phyloP scores from a whole-genome alignment of 2,113 vertebrate species.

The Taurulus bubalis region DNA sequence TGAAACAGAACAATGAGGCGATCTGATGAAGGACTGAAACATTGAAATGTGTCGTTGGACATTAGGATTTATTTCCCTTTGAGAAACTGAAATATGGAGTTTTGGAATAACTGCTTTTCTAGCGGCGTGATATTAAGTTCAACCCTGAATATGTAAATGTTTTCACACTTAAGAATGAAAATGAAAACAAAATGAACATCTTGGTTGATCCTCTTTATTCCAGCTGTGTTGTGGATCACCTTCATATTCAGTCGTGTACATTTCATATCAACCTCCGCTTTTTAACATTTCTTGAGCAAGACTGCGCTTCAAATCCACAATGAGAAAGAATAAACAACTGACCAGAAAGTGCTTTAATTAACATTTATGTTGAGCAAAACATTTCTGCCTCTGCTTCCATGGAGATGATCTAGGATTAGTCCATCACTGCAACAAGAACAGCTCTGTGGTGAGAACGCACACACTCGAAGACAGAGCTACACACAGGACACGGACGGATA shows the following conservation, averaged over 20 bases:
- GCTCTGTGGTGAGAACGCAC: background rate
- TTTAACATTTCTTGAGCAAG: background rate
- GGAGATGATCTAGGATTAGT: background rate
- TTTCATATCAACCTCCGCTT: background rate
- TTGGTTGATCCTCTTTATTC: background rate
- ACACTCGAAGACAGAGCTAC: background rate
- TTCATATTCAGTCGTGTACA: background rate
- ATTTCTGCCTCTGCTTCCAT: too few relatives aligned
- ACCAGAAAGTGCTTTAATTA: too few relatives aligned
- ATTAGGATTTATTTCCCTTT: background rate
- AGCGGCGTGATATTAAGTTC: too few relatives aligned
- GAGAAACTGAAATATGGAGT: background rate
- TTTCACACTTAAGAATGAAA: background rate
- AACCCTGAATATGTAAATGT: background rate
- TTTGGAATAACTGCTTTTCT: background rate
- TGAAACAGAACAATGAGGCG: background rate
- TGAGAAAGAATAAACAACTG: background rate
- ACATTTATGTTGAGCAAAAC: background rate
- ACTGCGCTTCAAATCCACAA: background rate
- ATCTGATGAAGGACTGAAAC: background rate
- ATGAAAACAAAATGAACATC: constrained; percentile 7
- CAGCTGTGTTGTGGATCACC: background rate
- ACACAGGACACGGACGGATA: too few relatives aligned
- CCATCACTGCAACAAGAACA: background rate
- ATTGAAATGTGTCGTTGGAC: background rate